Conservation (phyloP, 2,113 vertebrate genomes). For the Cricetomys ansorgei region DNA sequence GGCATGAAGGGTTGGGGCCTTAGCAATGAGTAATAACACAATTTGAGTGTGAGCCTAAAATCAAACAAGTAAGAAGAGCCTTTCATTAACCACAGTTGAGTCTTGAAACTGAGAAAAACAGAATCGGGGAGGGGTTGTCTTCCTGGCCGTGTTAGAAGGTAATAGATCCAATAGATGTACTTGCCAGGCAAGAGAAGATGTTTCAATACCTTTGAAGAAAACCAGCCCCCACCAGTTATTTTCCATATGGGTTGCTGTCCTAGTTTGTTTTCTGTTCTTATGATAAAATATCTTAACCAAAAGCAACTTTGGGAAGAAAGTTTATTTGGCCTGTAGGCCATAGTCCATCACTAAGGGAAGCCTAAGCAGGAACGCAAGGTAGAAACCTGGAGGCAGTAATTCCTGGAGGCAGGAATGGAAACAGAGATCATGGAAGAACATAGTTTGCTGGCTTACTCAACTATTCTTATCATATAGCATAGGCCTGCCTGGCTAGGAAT, state of each 20-base stretch:
- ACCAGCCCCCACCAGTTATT: neutral
- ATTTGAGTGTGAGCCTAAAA: neutral
- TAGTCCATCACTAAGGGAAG: neutral
- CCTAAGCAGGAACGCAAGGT: neutral
- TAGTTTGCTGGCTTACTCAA: neutral
- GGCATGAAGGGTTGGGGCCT: accelerated
- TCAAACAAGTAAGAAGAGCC: neutral
- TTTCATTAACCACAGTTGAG: neutral
- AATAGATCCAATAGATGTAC: neutral
- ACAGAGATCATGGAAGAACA: neutral
- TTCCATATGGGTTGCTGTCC: neutral
- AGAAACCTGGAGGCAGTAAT: neutral
- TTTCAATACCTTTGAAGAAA: neutral
- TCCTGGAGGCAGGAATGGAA: neutral
- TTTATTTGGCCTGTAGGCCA: neutral
- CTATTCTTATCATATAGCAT: neutral
- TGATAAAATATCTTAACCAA: neutral
- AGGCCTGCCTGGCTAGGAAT: neutral
- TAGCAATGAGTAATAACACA: neutral
- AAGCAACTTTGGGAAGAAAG: neutral
- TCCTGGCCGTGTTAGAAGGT: neutral
- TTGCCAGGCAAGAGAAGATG: neutral
- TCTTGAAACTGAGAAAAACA: neutral
- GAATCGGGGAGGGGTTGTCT: neutral
- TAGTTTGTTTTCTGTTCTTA: neutral